phyloP scores from a whole-genome alignment of 2,888 invertebrate genomes.

The Ennomos quercinarius region DNA sequence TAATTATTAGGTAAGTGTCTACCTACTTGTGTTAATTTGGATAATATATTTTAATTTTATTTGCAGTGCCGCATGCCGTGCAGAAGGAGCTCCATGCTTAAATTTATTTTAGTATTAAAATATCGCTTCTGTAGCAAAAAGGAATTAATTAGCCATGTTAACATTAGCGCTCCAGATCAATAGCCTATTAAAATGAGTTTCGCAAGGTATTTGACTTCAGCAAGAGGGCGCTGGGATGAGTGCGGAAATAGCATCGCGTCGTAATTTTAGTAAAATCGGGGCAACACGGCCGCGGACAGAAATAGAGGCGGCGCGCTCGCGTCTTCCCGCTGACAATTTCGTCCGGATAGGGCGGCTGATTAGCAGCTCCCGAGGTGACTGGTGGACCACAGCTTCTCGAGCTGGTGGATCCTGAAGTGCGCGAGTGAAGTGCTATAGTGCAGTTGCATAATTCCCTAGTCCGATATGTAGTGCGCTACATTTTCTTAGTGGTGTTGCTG shows the following conservation, averaged over 20 bases:
- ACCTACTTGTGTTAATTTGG: no score
- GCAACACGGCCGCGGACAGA: slow-evolving; percentile 83
- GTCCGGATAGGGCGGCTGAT: slow-evolving; percentile 80
- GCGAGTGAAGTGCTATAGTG: slow-evolving; percentile 59
- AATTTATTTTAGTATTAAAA: no score
- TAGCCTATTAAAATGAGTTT: slow-evolving; percentile 44
- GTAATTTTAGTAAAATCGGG: slow-evolving; percentile 85
- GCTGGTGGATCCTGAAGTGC: slow-evolving; percentile 34
- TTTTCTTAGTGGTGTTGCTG: slow-evolving; percentile 43
- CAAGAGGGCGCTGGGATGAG: slow-evolving; percentile 70
- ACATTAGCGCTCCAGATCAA: slow-evolving; percentile 11
- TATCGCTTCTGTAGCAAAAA: no score
- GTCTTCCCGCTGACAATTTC: slow-evolving; percentile 80
- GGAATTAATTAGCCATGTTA: no score
- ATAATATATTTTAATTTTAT: no score
- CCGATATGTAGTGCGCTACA: slow-evolving; percentile 48
- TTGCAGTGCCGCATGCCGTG: no score
- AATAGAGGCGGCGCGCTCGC: slow-evolving; percentile 79
- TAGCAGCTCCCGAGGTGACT: slow-evolving; percentile 58
- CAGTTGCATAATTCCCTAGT: slow-evolving; percentile 62
- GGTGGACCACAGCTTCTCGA: slow-evolving; percentile 28
- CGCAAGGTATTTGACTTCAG: slow-evolving; percentile 67
- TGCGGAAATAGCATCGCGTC: slow-evolving; percentile 83
- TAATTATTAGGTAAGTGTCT: no score
- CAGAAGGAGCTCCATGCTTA: no score